These are phyloP conservation scores for Bombus polaris DNA, from an alignment of 1,140 invertebrate species.

Conservation along the genomic window DNA sequence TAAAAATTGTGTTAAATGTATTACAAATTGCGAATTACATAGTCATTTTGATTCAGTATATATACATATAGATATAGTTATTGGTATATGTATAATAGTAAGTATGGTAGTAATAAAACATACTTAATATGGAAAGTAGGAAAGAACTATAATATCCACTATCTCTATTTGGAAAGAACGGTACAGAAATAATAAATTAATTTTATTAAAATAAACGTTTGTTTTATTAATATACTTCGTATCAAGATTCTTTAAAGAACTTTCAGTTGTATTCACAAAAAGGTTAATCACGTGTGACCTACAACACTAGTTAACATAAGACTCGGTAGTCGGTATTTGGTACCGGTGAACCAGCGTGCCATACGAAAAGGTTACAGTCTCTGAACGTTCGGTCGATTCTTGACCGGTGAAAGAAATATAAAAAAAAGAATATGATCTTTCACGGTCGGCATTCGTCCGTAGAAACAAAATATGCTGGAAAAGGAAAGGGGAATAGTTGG, in stretches of 20 bases:
- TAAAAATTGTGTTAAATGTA: not conserved
- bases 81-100: too few relatives aligned
- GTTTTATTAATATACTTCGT: not conserved
- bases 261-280: not conserved
- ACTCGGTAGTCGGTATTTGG: not conserved
- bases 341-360: not conserved
- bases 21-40: not conserved
- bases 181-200: not conserved
- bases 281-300: too few relatives aligned
- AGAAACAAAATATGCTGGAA: slow-evolving; percentile 33
- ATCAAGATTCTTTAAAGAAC: not conserved
- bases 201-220: not conserved
- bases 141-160: too few relatives aligned
- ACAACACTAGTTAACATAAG: not conserved
- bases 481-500: slow-evolving; percentile 44
- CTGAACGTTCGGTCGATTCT: not conserved
- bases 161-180: not conserved
- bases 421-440: slow-evolving; percentile 22
- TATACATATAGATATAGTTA: too few relatives aligned
- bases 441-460: not conserved
- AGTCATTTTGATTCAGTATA: too few relatives aligned
- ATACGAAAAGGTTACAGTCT: not conserved
- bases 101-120: too few relatives aligned
- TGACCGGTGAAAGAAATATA: not conserved
- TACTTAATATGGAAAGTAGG: too few relatives aligned